Percentiles rank a stretch among this genome's conserved stretches.
phyloP scores from a whole-genome alignment of 2,888 invertebrate genomes.

The Coremacera marginata region DNA sequence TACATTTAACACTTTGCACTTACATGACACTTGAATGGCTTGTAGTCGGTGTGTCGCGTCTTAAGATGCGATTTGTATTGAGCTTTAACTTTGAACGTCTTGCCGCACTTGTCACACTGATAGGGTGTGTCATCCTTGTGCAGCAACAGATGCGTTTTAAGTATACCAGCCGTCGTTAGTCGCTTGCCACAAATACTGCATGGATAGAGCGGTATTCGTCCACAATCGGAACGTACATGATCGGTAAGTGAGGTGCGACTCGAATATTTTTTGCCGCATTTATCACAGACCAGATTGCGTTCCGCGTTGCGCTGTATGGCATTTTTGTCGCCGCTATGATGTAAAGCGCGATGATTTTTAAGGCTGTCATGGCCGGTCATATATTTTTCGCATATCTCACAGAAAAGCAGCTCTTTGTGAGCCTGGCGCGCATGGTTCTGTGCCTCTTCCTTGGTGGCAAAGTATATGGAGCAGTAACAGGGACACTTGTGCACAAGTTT shows the following conservation, averaged over 20 bases:
- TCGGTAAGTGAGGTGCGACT: slow-evolving; percentile 67
- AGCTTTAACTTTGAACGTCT: slow-evolving; percentile 66
- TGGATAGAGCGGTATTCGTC: slow-evolving; percentile 64
- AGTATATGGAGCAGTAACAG: slow-evolving; percentile 67
- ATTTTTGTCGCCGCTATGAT: slow-evolving; percentile 45
- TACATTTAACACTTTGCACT: slow-evolving; percentile 42
- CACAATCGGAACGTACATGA: slow-evolving; percentile 70
- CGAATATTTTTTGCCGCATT: slow-evolving; percentile 66
- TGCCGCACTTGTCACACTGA: slow-evolving; percentile 66
- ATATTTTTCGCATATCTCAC: slow-evolving; percentile 69
- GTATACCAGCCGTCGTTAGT: slow-evolving; percentile 68
- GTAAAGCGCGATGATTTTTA: slow-evolving; percentile 65
- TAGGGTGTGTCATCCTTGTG: slow-evolving; percentile 68
- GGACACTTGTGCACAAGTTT: slow-evolving; percentile 67
- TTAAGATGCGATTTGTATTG: slow-evolving; percentile 66
- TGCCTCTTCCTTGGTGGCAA: slow-evolving; percentile 67
- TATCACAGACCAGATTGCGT: slow-evolving; percentile 65
- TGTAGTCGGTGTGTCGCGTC: slow-evolving; percentile 70
- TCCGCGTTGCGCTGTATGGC: slow-evolving; percentile 56
- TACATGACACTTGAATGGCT: slow-evolving; percentile 71
- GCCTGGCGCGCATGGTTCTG: slow-evolving; percentile 66
- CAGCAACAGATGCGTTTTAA: slow-evolving; percentile 69
- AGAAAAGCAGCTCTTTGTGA: slow-evolving; percentile 68
- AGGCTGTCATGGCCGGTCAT: slow-evolving; percentile 69
- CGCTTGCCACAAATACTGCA: slow-evolving; percentile 68